phyloP scores from a whole-genome alignment of 1,140 invertebrate species.

The Pentalonia nigronervosa region DNA sequence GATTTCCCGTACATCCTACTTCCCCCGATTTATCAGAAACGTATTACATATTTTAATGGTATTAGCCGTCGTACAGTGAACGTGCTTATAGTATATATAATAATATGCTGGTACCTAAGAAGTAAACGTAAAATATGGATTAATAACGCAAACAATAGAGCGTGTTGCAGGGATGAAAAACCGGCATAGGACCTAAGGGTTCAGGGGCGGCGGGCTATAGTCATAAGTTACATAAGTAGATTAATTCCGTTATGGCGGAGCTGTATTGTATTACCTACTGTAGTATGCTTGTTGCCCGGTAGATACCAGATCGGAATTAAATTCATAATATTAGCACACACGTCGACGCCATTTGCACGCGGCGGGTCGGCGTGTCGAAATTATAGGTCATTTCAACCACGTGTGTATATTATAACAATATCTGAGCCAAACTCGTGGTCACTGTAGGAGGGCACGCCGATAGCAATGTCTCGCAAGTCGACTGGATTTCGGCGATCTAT shows the following conservation, averaged over 20 bases:
- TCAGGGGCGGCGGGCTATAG: too few species aligned
- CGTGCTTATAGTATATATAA: not conserved
- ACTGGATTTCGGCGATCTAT: not conserved
- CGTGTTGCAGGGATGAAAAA: too few species aligned
- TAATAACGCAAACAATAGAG: not conserved
- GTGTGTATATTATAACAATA: not conserved
- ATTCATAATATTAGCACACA: not conserved
- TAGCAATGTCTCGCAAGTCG: not conserved
- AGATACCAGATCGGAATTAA: not conserved
- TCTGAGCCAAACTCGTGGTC: not conserved
- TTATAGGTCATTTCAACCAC: not conserved
- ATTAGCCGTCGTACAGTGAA: not conserved
- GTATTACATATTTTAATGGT: not conserved
- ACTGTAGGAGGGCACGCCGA: not conserved
- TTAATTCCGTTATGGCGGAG: not conserved
- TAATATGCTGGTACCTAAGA: not conserved
- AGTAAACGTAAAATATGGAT: not conserved
- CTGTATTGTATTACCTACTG: not conserved
- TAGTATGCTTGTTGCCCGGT: not conserved
- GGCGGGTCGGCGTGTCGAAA: not conserved
- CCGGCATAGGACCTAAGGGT: too few species aligned
- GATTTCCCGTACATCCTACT: not conserved
- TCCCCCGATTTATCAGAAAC: not conserved
- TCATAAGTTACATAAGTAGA: too few species aligned
- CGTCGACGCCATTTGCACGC: not conserved